Evolutionary conservation across 2,113 vertebrate species (phyloP), one percentile per base, ranked within the genome.

Genomic region (Noctilio leporinus): DNA sequence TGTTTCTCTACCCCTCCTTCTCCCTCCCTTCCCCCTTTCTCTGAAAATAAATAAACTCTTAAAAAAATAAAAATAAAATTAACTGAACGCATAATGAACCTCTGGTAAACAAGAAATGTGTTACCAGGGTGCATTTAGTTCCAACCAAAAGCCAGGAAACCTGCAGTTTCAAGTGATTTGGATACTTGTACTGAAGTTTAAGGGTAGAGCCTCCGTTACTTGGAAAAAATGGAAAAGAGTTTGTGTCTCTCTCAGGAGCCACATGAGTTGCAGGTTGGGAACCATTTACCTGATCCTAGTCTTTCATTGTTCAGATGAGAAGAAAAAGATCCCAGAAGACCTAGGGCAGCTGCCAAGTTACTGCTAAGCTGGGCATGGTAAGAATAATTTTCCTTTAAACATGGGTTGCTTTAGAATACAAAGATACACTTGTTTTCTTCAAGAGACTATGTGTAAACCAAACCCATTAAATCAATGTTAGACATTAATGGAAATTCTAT

Each of bases 401-500:
- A n/a, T 20, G 26, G 62, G 24, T 49, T 94, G 67, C 76, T 92
- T 89, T 93, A 92, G 55, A 94, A 91, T 59, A 96, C 87, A 93
- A 93, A 95, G 75, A 86, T 86, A 40, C 10, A 28, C 47, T 91
- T 94, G 83, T 95, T 95, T 96, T 83, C 85, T 84, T 77, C 28
- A 93, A 83, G 89, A 92, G 89, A 86, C 64, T 93, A 94, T 10
- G 40, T 81, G n/a, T 69, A 93, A 97, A 89, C 28, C 64, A 92
- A 96, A n/a, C 47, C 69, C 91, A 77, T 65, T 78, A 86, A 92
- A 89, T 65, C 45, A 76, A 22, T 26, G 40, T 45, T 82, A 70
- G 47, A 64, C 57, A 89, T 26, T 77, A 89, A 93, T 38, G 9
- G 49, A 64, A 86, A 93, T 53, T 86, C 64, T 93, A 64, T 69